phyloP scores from a whole-genome alignment of 2,113 vertebrate genomes.

The Heterochromis multidens region DNA sequence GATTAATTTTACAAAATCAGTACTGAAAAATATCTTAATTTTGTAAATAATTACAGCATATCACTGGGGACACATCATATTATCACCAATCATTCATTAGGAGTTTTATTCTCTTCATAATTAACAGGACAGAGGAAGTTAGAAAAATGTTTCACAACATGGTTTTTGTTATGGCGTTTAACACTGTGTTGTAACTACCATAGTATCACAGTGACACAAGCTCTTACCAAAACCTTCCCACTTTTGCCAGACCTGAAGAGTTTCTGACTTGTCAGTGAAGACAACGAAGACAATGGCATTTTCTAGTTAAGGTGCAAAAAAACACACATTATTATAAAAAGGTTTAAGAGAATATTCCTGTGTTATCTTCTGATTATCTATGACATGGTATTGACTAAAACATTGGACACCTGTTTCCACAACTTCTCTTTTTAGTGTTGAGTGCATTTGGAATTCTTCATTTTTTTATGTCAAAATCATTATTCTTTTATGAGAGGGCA shows the following conservation, averaged over 20 bases:
- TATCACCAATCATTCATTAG: too few relatives aligned
- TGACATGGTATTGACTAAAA: background rate
- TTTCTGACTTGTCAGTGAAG: background rate
- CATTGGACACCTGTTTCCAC: too few relatives aligned
- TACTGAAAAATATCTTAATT: too few relatives aligned
- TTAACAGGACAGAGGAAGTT: background rate
- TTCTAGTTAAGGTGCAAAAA: background rate
- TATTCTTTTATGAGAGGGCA: background rate
- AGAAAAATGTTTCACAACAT: fast-evolving
- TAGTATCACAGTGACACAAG: background rate
- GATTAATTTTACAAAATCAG: background rate
- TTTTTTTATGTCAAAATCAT: background rate
- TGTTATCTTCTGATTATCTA: background rate
- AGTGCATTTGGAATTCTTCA: too few relatives aligned
- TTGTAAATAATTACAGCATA: too few relatives aligned
- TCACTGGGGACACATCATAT: too few relatives aligned
- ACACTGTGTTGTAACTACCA: fast-evolving
- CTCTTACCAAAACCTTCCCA: background rate
- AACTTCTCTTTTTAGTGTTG: too few relatives aligned
- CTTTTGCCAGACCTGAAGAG: fast-evolving
- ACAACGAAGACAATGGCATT: background rate
- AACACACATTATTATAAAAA: background rate
- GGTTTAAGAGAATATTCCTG: background rate
- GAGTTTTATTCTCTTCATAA: background rate
- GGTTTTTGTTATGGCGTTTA: background rate